Conservation (phyloP, 30 jellyfish, hydroid and myxozoan species). For the Aurelia sp. region DNA sequence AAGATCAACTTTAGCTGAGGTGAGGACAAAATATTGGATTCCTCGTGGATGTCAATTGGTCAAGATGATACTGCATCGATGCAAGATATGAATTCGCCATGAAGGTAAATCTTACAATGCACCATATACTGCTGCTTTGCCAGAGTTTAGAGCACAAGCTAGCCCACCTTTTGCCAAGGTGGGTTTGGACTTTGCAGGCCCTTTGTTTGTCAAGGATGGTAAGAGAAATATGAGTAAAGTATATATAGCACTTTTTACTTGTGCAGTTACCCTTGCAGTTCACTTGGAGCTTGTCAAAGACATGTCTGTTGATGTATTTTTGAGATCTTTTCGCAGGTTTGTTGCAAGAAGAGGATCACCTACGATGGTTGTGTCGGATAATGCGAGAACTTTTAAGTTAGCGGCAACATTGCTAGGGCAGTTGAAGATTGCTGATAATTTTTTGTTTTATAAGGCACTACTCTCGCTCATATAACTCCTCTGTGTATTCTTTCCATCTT, state of each 20-base stretch:
- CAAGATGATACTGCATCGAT: neutral
- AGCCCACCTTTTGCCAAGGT: constrained; percentile 16
- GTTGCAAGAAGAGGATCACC: constrained; percentile 6
- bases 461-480: constrained; percentile 12
- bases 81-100: neutral
- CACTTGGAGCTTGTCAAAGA: constrained; percentile 40
- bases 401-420: neutral
- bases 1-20: neutral
- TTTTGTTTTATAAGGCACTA: no score
- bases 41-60: neutral
- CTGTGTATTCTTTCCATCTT: constrained; percentile 16
- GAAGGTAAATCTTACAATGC: neutral
- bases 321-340: neutral
- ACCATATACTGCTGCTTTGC: neutral
- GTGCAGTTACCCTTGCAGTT: constrained; percentile 42
- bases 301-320: neutral
- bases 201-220: constrained; percentile 4
- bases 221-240: constrained; percentile 2
- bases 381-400: constrained; percentile 11
- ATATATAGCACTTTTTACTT: constrained; percentile 32
- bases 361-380: neutral
- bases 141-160: neutral
- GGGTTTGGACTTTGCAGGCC: constrained; percentile 46
- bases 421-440: neutral
- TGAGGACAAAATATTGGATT: neutral